These are phyloP conservation scores for Tetanocera ferruginea DNA, from an alignment of 2,888 invertebrate genomes.

Conservation along the genomic window DNA sequence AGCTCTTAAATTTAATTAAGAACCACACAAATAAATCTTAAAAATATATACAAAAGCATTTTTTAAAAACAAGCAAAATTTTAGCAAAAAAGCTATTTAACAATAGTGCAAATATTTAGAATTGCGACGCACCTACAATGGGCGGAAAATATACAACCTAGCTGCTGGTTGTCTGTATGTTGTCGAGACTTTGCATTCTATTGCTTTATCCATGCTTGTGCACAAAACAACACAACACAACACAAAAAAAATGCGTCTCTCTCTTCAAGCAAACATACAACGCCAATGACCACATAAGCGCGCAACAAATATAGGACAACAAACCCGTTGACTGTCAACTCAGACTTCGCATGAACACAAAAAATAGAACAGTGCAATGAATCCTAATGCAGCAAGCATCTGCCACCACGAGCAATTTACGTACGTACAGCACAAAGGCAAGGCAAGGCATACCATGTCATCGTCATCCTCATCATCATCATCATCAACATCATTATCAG, in stretches of 20 bases:
- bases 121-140: background rate
- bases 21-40: too few species aligned
- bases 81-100: too few species aligned
- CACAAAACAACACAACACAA: background rate
- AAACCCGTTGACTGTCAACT: slow-evolving; percentile 38
- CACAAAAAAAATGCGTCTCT: background rate
- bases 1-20: too few species aligned
- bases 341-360: slow-evolving; percentile 35
- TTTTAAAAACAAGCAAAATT: too few species aligned
- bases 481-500: background rate
- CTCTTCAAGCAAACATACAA: slow-evolving; percentile 11
- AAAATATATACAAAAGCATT: too few species aligned
- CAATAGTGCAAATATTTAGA: background rate
- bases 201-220: slow-evolving; percentile 16
- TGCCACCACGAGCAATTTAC: background rate
- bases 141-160: background rate
- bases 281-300: slow-evolving; percentile 39
- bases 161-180: slow-evolving; percentile 18
- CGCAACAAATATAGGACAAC: slow-evolving; percentile 36
- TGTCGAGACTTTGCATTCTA: slow-evolving; percentile 4
- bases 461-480: background rate
- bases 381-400: slow-evolving; percentile 19
- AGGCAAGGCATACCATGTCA: background rate
- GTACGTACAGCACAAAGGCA: slow-evolving; percentile 1
- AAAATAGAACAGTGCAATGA: slow-evolving; percentile 38